These are phyloP conservation scores for Trematocara unimaculatum DNA, from an alignment of 2,113 vertebrate genomes.

Conservation along the genomic window DNA sequence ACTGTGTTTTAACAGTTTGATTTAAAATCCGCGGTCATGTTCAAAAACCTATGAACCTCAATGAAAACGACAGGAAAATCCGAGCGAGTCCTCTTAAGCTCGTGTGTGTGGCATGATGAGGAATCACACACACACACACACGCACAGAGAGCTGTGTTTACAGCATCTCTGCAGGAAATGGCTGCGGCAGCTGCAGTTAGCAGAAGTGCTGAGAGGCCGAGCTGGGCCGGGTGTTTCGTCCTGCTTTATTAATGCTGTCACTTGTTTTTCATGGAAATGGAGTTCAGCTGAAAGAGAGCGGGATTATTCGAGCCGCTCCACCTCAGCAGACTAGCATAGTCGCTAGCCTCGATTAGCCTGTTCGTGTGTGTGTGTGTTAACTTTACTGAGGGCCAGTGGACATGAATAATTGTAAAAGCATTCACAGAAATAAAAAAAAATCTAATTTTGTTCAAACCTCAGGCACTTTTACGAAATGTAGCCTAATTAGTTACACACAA, in stretches of 20 bases:
- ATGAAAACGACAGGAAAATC: background rate
- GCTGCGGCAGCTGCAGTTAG: conserved; percentile 11
- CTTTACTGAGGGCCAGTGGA: background rate
- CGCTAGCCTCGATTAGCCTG: background rate
- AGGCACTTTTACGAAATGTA: background rate
- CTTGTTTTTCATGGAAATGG: conserved; percentile 52
- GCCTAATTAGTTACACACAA: background rate
- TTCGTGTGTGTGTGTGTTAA: background rate
- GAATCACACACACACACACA: background rate
- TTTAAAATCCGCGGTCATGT: background rate
- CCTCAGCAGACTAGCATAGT: background rate
- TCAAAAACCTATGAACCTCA: background rate
- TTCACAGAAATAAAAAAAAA: background rate
- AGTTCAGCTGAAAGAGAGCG: background rate
- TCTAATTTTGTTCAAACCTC: background rate
- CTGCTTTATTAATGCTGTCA: conserved; percentile 52
- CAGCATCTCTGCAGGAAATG: background rate
- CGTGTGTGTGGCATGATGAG: background rate
- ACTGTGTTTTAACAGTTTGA: background rate
- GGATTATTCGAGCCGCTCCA: background rate
- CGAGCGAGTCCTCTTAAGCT: background rate
- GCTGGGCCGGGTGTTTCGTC: background rate
- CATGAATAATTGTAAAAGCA: background rate
- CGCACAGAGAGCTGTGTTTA: background rate
- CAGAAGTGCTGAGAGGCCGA: conserved; percentile 16